These are phyloP conservation scores for Mormyrus lacerda DNA, from an alignment of 2,113 vertebrate genomes.

Conservation along the genomic window DNA sequence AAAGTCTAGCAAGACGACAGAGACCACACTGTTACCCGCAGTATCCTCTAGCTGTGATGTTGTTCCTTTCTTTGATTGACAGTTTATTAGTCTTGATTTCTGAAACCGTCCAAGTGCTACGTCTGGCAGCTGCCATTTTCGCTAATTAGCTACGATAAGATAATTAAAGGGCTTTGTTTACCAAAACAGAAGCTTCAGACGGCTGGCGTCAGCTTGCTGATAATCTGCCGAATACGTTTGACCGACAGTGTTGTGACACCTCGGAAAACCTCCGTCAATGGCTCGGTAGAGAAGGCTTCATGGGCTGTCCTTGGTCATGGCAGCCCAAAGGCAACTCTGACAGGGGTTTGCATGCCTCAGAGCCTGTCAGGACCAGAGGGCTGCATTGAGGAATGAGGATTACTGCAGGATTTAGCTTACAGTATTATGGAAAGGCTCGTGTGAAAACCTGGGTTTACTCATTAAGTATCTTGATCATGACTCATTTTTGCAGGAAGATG, in stretches of 20 bases:
- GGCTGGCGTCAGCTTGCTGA: background rate
- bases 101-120: slow-evolving; percentile 10
- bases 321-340: background rate
- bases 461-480: background rate
- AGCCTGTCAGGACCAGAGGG: background rate
- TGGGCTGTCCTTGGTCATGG: background rate
- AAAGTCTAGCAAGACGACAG: background rate
- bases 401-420: background rate
- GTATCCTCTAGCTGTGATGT: background rate
- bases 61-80: slow-evolving; percentile 1
- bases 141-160: slow-evolving; percentile 4
- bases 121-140: slow-evolving; percentile 12
- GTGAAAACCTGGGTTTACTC: background rate
- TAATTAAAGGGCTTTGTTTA: slow-evolving; percentile 9
- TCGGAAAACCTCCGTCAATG: background rate
- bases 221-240: background rate
- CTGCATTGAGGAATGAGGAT: background rate
- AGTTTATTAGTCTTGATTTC: slow-evolving; percentile 11
- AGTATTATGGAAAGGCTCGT: background rate
- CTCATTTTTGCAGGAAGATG: background rate
- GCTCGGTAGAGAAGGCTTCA: background rate
- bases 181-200: background rate
- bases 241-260: background rate
- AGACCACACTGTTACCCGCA: background rate
- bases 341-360: background rate